phyloP scores from a whole-genome alignment of 2,888 invertebrate species.

The Nomada flava region DNA sequence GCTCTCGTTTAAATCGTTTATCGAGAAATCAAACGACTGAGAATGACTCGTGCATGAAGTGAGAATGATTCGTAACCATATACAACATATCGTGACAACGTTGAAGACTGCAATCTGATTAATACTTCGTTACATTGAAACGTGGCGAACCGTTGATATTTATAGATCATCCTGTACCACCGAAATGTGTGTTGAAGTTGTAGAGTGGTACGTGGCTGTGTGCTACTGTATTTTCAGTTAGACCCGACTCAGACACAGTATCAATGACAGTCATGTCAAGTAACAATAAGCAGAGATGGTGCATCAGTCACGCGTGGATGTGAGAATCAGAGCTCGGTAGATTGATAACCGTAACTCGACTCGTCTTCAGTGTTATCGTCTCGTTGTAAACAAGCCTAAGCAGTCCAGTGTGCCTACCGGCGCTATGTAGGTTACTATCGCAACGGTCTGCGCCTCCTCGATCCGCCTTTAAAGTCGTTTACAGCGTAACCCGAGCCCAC shows the following conservation, averaged over 20 bases:
- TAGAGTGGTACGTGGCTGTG: background rate
- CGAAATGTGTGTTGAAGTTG: background rate
- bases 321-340: constrained; percentile 62
- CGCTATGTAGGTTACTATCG: constrained; percentile 79
- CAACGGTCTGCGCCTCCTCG: constrained; percentile 73
- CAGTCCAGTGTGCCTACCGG: constrained; percentile 62
- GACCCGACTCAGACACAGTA: background rate
- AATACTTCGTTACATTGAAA: background rate
- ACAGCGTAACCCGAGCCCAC: constrained; percentile 76
- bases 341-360: constrained; percentile 74
- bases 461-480: constrained; percentile 77
- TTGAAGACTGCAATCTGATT: background rate
- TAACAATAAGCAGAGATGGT: background rate
- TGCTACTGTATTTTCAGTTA: background rate
- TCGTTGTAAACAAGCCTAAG: constrained; percentile 72
- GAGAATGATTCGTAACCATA: background rate
- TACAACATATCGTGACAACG: background rate
- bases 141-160: too few species aligned
- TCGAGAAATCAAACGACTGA: too few species aligned
- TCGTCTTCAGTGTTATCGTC: constrained; percentile 55
- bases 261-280: constrained; percentile 19
- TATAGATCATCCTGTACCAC: background rate
- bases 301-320: constrained; percentile 45
- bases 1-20: too few species aligned
- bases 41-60: background rate